Conservation (phyloP, 2,797 vertebrate genomes). For the Brotogeris chrysoptera region DNA sequence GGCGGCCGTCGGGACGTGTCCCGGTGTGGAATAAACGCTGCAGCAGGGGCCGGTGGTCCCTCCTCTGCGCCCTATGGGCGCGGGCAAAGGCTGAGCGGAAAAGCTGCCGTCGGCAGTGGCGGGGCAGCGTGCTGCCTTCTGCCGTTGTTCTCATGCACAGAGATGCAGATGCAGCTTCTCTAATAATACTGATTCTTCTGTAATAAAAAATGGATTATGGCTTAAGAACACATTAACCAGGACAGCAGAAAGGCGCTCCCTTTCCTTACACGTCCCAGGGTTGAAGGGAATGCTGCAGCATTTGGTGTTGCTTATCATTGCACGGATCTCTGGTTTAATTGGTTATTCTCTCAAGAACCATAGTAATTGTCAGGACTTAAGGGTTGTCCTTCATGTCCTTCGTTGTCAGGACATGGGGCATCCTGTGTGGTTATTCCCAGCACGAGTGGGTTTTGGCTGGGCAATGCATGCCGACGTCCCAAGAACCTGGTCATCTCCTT, state of each 20-base stretch:
- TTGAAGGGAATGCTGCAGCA: not conserved
- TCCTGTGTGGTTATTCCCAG: not conserved
- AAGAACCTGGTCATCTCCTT: not conserved
- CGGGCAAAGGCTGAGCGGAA: rapidly evolving
- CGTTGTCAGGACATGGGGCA: not conserved
- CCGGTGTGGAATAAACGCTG: rapidly evolving
- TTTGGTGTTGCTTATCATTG: rapidly evolving
- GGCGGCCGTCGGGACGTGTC: rapidly evolving
- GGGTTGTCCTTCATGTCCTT: too few species aligned
- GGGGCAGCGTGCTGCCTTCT: rapidly evolving
- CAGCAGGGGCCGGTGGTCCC: rapidly evolving
- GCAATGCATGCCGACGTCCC: rapidly evolving
- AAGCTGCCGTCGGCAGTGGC: not conserved
- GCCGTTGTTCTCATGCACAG: rapidly evolving
- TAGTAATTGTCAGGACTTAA: rapidly evolving
- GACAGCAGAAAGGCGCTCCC: not conserved
- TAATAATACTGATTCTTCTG: not conserved
- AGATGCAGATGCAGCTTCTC: rapidly evolving
- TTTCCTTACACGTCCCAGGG: rapidly evolving
- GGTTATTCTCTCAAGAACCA: rapidly evolving
- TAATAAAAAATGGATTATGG: not conserved
- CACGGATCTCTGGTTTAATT: too few species aligned
- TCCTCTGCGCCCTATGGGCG: rapidly evolving
- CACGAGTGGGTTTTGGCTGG: not conserved
- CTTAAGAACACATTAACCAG: not conserved